phyloP scores from a whole-genome alignment of 2,888 invertebrate species.

The Lacanobia oleracea region DNA sequence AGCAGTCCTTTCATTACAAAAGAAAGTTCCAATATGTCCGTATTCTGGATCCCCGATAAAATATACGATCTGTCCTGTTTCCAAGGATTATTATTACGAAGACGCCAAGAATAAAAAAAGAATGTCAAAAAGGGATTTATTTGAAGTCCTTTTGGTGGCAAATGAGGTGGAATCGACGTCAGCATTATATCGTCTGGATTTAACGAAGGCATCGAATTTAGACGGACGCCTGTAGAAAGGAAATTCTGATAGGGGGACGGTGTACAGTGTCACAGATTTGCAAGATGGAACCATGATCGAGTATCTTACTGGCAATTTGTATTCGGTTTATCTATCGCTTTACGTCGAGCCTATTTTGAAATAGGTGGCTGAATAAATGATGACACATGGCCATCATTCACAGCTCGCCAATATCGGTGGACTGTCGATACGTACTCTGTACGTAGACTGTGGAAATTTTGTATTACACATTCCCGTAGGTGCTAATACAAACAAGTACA shows the following conservation, averaged over 20 bases:
- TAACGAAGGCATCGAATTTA: constrained; percentile 68
- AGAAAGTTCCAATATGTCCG: constrained; percentile 61
- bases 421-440: not conserved
- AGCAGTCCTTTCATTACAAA: constrained; percentile 61
- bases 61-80: constrained; percentile 69
- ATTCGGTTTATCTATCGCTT: constrained; percentile 46
- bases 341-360: constrained; percentile 39
- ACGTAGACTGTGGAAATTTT: not conserved
- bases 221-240: constrained; percentile 61
- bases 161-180: constrained; percentile 81
- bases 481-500: too few relatives aligned
- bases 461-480: not conserved
- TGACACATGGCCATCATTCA: constrained; percentile 35
- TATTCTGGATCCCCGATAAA: constrained; percentile 68
- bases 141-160: constrained; percentile 76
- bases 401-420: not conserved
- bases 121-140: constrained; percentile 80
- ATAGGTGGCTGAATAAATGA: constrained; percentile 42
- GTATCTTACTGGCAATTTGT: constrained; percentile 57
- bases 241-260: constrained; percentile 55
- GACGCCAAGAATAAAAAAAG: constrained; percentile 75
- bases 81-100: constrained; percentile 69
- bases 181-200: constrained; percentile 71
- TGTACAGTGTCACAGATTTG: constrained; percentile 53
- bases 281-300: constrained; percentile 48